Percentiles rank a stretch among this genome's conserved stretches.
Conservation (phyloP, 2,888 invertebrate genomes). For the Clivina fossor region DNA sequence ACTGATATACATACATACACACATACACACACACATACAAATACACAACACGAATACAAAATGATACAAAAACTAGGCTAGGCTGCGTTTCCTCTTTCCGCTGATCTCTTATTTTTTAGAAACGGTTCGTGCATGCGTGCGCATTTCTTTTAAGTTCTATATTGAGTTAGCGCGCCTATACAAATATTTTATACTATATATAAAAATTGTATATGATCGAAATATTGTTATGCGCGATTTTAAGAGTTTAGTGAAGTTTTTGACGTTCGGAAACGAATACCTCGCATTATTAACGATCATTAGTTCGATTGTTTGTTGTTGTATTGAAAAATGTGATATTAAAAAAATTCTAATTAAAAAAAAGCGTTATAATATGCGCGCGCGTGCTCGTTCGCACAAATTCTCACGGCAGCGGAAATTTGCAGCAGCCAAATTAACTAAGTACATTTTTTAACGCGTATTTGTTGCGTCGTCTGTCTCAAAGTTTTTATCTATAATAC, state of each 20-base stretch:
- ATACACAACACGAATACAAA: background rate
- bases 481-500: no score
- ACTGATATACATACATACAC: background rate
- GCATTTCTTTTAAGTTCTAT: background rate
- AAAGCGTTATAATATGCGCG: conserved; percentile 25
- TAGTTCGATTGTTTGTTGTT: conserved; percentile 34
- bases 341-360: conserved; percentile 34
- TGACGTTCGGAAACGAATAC: conserved; percentile 34
- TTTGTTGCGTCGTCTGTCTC: no score
- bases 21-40: background rate
- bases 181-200: no score
- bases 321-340: conserved; percentile 33
- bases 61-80: background rate
- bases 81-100: conserved; percentile 6
- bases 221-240: background rate
- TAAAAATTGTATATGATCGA: no score
- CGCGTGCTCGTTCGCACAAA: no score
- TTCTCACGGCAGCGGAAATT: no score
- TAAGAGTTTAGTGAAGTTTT: conserved; percentile 33
- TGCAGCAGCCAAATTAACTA: no score
- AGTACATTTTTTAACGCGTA: no score
- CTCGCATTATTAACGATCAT: conserved; percentile 33
- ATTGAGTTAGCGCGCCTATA: background rate
- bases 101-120: conserved; percentile 11
- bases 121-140: background rate